phyloP scores from a whole-genome alignment of 1,140 invertebrate genomes.

The Caenorhabditis latens region DNA sequence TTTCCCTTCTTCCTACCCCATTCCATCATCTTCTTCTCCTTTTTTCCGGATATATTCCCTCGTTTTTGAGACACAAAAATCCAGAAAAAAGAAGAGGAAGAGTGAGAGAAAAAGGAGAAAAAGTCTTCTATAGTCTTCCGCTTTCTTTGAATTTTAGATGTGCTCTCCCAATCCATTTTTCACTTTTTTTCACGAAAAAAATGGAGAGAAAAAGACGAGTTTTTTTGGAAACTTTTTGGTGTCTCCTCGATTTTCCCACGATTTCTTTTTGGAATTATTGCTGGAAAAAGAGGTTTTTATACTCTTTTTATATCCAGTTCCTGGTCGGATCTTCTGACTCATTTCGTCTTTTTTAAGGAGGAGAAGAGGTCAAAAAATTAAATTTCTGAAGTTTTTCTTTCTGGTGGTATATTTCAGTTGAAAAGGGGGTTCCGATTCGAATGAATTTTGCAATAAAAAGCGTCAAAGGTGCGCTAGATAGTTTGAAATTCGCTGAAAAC shows the following conservation, averaged over 20 bases:
- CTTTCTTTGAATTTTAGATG: conserved; percentile 50
- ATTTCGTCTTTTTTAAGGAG: neutral
- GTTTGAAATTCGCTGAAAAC: too few relatives aligned
- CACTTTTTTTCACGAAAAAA: neutral
- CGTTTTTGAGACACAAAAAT: neutral
- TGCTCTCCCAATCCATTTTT: neutral
- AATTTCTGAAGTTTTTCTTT: too few relatives aligned
- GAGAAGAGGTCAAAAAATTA: neutral
- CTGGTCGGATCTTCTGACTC: neutral
- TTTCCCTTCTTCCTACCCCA: neutral
- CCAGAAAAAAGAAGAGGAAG: too few relatives aligned
- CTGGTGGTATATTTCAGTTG: too few relatives aligned
- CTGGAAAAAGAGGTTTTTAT: neutral
- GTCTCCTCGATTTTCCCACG: too few relatives aligned
- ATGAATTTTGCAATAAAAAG: too few relatives aligned
- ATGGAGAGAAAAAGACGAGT: neutral
- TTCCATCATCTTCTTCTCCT: too few relatives aligned
- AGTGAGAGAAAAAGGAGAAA: neutral
- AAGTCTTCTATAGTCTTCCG: conserved; percentile 27
- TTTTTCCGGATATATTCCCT: too few relatives aligned
- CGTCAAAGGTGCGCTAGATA: too few relatives aligned
- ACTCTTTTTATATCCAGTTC: neutral
- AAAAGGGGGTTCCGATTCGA: too few relatives aligned
- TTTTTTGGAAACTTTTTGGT: neutral
- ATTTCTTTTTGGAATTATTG: too few relatives aligned